Evolutionary conservation across 1,140 invertebrate species (phyloP), one percentile per base, ranked within the genome.

Genomic region (Musca vetustissima): DNA sequence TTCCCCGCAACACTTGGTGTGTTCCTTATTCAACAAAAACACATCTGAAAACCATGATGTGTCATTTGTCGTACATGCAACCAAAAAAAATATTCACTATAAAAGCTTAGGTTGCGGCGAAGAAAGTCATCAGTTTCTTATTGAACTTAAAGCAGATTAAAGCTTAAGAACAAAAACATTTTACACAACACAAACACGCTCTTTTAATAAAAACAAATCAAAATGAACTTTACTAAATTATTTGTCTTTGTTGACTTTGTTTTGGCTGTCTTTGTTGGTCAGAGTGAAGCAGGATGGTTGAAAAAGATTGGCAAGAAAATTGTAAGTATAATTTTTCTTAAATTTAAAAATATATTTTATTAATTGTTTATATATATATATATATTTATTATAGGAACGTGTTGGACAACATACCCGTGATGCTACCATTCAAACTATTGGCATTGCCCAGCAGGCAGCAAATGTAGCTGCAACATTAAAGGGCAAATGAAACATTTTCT

Each of bases 141-240:
- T 32, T 32, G 8, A 17, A 32, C 21, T 6, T 6, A 19, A 24
- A 32, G n/a, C 24, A 59, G n/a, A n/a, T 4, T 8, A 28, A 28
- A 28, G 28, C 28, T 28, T 8, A 28, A 28, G 3, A n/a, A n/a
- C 3, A 4, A 3, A n/a, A 28, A 4, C 28, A 28, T 28, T 28
- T 28, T n/a, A n/a, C 28, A 4, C 28, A 28, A 4, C 28, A 28
- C 8, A 4, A 28, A 28, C 28, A n/a, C n/a, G n/a, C 8, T n/a
- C n/a, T 36, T 24, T 8, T 9, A 43, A 24, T 36, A 43, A 43
- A 80, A n/a, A n/a, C n/a, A n/a, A n/a, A n/a, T n/a, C n/a, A n/a
- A n/a, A n/a, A n/a, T 80, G 78, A 78, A 80, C 72, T 80, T 80
- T 17, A 61, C 77, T 67, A 80, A 77, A 71, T 64, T 80, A 65